Percentiles rank a stretch among this genome's conserved stretches.
Conservation (phyloP, 2,797 vertebrate species). For the Echeneis naucrates region DNA sequence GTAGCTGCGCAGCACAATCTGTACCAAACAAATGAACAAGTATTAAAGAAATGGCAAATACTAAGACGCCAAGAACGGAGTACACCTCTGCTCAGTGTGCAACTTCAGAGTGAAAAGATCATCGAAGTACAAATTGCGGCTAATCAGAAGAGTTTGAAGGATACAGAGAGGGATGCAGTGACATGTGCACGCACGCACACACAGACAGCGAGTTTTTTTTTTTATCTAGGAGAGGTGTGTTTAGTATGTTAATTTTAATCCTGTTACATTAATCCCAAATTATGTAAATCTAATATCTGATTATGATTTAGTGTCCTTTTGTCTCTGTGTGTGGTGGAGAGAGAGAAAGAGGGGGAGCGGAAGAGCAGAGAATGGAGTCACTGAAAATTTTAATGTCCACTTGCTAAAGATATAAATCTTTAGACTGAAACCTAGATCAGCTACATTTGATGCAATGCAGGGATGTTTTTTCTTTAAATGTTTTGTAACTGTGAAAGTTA, state of each 20-base stretch:
- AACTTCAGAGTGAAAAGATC: constrained; percentile 17
- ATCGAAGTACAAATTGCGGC: constrained; percentile 15
- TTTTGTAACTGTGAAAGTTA: not conserved
- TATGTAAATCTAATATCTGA: constrained; percentile 72
- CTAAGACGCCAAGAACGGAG: constrained; percentile 4
- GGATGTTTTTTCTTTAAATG: not conserved
- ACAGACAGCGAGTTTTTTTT: constrained; percentile 9
- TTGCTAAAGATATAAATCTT: not conserved
- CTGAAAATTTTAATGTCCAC: not conserved
- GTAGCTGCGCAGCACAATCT: not conserved
- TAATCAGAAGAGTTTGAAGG: constrained; percentile 13
- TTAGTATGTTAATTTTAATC: constrained; percentile 74
- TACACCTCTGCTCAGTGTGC: not conserved
- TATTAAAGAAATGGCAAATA: not conserved
- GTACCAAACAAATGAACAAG: constrained; percentile 36
- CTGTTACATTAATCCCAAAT: constrained; percentile 75
- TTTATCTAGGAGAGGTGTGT: constrained; percentile 45
- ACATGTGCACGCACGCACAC: not conserved
- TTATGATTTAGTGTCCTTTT: constrained; percentile 37
- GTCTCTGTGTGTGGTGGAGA: not conserved
- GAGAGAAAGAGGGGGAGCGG: no score
- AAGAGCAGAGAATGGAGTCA: not conserved
- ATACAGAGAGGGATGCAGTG: not conserved
- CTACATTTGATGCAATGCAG: not conserved
- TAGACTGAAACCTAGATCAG: not conserved